phyloP scores from a whole-genome alignment of 30 jellyfish, hydroid and myxozoan genomes.

The Aurelia sp. region DNA sequence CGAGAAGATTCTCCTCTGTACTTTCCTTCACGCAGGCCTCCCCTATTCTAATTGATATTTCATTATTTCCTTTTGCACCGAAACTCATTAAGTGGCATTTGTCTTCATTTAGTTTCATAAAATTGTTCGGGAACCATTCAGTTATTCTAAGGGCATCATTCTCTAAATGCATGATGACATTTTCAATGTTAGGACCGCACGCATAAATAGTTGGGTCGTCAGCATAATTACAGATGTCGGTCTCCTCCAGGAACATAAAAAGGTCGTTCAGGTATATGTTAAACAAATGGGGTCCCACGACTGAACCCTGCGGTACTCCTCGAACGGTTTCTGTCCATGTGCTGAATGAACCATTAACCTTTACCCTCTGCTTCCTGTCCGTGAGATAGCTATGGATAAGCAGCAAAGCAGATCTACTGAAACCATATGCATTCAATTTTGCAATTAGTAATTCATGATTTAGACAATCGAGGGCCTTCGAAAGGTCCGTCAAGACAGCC shows the following conservation, averaged over 20 bases:
- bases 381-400: too few relatives aligned
- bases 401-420: conserved; percentile 52
- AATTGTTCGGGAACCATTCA: conserved; percentile 42
- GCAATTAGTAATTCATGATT: conserved; percentile 48
- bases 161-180: conserved; percentile 25
- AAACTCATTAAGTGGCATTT: conserved; percentile 48
- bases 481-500: conserved; percentile 56
- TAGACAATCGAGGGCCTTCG: conserved; percentile 44
- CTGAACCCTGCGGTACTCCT: conserved; percentile 67
- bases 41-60: conserved; percentile 27
- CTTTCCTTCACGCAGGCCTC: conserved; percentile 21
- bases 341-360: conserved; percentile 53
- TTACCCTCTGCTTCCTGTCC: neutral
- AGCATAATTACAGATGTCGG: conserved; percentile 40
- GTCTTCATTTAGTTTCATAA: conserved; percentile 48
- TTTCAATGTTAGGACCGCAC: conserved; percentile 17
- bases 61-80: conserved; percentile 35
- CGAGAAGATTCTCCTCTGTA: conserved; percentile 34
- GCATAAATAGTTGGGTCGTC: conserved; percentile 49
- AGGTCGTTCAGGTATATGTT: conserved; percentile 45
- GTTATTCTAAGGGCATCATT: conserved; percentile 17
- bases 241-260: conserved; percentile 17
- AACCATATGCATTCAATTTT: conserved; percentile 52
- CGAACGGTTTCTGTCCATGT: neutral
- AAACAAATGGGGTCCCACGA: conserved; percentile 48